phyloP scores from a whole-genome alignment of 2,797 vertebrate genomes.

The Tokudaia tokunoshimensis region DNA sequence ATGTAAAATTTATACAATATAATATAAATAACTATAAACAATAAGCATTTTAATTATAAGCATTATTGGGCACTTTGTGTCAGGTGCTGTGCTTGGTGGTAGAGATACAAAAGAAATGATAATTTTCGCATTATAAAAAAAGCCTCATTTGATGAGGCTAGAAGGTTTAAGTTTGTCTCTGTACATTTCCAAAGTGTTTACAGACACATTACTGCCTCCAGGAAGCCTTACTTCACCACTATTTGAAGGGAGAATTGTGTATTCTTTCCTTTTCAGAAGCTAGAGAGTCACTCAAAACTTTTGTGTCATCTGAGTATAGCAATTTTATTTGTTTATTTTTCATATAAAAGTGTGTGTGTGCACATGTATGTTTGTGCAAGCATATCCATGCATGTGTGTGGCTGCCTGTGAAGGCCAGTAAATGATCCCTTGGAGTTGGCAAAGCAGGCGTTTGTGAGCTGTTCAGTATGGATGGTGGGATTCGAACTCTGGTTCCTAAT shows the following conservation, averaged over 20 bases:
- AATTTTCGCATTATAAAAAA: constrained; percentile 8
- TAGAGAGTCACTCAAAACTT: not conserved
- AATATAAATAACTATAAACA: not conserved
- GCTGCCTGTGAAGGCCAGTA: not conserved
- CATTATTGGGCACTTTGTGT: not conserved
- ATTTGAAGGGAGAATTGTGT: not conserved
- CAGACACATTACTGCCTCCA: not conserved
- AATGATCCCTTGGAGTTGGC: not conserved
- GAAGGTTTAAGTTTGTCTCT: not conserved
- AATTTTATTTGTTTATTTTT: not conserved
- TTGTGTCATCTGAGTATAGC: not conserved
- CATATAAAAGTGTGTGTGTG: not conserved
- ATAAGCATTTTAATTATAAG: not conserved
- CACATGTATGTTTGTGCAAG: not conserved
- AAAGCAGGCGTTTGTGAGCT: not conserved
- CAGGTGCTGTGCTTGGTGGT: not conserved
- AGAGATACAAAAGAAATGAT: not conserved
- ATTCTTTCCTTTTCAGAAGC: not conserved
- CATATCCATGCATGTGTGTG: not conserved
- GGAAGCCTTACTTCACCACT: not conserved
- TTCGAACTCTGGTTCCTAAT: not conserved
- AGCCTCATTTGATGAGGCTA: not conserved
- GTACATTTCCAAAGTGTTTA: not conserved
- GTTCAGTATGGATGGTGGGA: not conserved
- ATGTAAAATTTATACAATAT: not conserved